Evolutionary conservation across 2,797 vertebrate genomes (phyloP), one percentile per base, ranked within the genome.

Genomic region (Limosa lapponica): DNA sequence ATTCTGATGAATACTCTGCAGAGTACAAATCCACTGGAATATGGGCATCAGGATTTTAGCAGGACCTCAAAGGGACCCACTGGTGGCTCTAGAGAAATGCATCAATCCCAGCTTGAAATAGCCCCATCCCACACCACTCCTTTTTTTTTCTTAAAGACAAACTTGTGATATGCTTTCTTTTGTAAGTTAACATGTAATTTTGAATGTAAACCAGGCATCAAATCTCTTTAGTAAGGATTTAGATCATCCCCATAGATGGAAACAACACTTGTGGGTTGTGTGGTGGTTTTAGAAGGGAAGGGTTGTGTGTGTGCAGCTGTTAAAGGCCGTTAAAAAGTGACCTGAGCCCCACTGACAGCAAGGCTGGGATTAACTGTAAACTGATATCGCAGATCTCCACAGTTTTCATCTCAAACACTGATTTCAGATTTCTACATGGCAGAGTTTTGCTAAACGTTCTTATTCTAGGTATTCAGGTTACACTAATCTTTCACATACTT

Each of bases 311-410:
- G 30, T 70, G 91, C 94, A 95, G 94, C 95, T 96, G 96, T 91
- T 89, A 30, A 70, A 73, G 34, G 49, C 70, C 83, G 79, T 93
- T 92, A 92, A 81, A 90, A 95, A 55, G 82, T 54, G 77, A 93
- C 70, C 62, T 66, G 82, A 94, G 65, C 43, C 44, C 67, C 41
- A 0, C 48, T 43, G 66, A 58, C 65, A 78, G 28, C 51, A 65
- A 87, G 70, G 46, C 67, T 80, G n/a, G 80, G 64, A 85, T 96
- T 92, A 94, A 62, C 51, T 89, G 90, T 93, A 89, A 94, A 69
- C 51, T 91, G 81, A 96, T 95, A 90, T 4, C 8, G 3, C 16
- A 34, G 52, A 51, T 80, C 71, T 80, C 69, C 55, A 24, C 14
- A 32, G 30, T 61, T 67, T 73, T 67, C 7, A 22, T 74, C 25